A percentile compares a stretch with the other conserved stretches of the same genome.
Conservation (phyloP, 2,888 invertebrate genomes). For the Drosophila rubida region DNA sequence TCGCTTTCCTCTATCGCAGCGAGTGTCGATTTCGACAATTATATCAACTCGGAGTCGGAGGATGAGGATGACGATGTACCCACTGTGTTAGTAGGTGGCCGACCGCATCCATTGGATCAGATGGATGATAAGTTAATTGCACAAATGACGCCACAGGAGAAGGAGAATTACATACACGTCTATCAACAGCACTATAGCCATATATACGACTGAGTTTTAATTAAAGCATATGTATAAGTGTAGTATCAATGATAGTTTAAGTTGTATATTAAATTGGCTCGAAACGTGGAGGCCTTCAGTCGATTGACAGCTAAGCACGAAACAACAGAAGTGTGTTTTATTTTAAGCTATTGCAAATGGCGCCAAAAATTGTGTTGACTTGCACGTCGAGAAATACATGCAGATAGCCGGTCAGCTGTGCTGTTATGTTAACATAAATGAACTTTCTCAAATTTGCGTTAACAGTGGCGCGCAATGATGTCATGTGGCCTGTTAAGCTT, state of each 20-base stretch:
- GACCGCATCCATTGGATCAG: constrained; percentile 92
- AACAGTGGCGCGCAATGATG: background rate
- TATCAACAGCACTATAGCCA: constrained; percentile 97
- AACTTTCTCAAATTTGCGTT: background rate
- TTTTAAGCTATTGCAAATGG: background rate
- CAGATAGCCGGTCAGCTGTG: background rate
- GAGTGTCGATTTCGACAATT: constrained; percentile 89
- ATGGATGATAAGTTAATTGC: constrained; percentile 94
- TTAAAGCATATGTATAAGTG: constrained; percentile 31
- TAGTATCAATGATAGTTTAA: constrained; percentile 47
- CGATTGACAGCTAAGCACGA: background rate
- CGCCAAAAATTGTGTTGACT: background rate
- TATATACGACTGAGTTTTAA: constrained; percentile 89
- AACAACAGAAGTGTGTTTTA: background rate
- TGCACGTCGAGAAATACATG: no score
- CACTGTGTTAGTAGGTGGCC: constrained; percentile 92
- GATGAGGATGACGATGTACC: constrained; percentile 88
- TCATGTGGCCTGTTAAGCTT: background rate
- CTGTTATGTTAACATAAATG: background rate
- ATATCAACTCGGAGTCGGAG: constrained; percentile 86
- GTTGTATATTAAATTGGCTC: constrained; percentile 32
- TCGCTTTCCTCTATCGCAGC: constrained; percentile 84
- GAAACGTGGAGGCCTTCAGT: background rate
- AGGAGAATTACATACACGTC: constrained; percentile 96
- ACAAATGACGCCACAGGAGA: constrained; percentile 96